A percentile compares a stretch with the other conserved stretches of the same genome.
These are phyloP conservation scores for Pseudomyrmex sp. DNA, from an alignment of 1,140 invertebrate species.

Conservation along the genomic window DNA sequence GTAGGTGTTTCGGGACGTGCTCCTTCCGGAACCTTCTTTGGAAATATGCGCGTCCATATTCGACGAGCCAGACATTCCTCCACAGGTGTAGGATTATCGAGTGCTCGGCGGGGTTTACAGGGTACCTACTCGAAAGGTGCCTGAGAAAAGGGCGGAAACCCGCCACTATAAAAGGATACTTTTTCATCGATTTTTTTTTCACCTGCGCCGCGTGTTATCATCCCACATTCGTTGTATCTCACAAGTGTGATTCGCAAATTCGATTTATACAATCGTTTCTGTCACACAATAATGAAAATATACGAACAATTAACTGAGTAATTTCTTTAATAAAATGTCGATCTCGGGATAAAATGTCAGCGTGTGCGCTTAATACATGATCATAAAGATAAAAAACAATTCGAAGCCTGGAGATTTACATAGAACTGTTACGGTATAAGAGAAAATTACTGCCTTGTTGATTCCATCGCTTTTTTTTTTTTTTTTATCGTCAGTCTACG, in stretches of 20 bases:
- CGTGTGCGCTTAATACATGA: background rate
- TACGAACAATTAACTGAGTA: background rate
- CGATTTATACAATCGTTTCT: background rate
- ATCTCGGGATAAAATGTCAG: background rate
- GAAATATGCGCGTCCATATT: slow-evolving; percentile 43
- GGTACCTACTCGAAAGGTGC: background rate
- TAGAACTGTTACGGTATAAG: background rate
- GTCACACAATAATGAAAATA: background rate
- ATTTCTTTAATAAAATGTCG: background rate
- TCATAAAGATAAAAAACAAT: slow-evolving; percentile 28
- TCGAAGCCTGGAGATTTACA: slow-evolving; percentile 22
- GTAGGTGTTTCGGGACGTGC: slow-evolving; percentile 59
- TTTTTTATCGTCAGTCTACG: slow-evolving; percentile 58
- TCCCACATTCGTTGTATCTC: background rate
- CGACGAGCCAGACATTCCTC: slow-evolving; percentile 40
- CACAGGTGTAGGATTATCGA: slow-evolving; percentile 62
- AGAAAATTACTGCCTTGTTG: slow-evolving; percentile 47
- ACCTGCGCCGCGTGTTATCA: slow-evolving; percentile 37
- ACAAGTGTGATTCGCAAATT: background rate
- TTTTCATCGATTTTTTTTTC: slow-evolving; percentile 23
- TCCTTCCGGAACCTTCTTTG: slow-evolving; percentile 39
- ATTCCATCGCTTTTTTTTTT: slow-evolving; percentile 51
- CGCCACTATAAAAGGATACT: slow-evolving; percentile 20
- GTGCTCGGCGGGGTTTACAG: slow-evolving; percentile 30
- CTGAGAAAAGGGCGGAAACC: slow-evolving; percentile 65